Evolutionary conservation across 2,797 vertebrate genomes (phyloP), one percentile per base, ranked within the genome.

Genomic region (Pseudopleuronectes americanus): DNA sequence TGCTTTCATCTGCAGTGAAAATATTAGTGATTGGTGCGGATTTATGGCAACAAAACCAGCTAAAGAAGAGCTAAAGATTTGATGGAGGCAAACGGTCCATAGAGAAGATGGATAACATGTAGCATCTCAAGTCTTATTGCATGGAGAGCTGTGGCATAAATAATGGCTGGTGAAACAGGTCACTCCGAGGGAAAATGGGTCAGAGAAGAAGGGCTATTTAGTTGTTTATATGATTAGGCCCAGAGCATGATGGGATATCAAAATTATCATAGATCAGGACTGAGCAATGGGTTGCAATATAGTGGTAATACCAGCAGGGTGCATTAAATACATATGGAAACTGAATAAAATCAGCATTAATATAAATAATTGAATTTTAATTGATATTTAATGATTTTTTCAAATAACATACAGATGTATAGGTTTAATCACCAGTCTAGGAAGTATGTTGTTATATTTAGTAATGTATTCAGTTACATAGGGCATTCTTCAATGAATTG

Each of bases 91-190:
- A 28, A 28, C 4, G 26, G 26, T 28, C 26, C 26, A 28, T 28
- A 28, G 26, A 28, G 26, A 28, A 28, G 26, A 6, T 28, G 26
- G 4, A 28, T 6, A 28, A 28, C 6, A 28, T 28, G 26, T 6
- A 28, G 26, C 26, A 28, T 26, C 57, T 19, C 14, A 36, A 61
- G 38, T 62, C 21, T 53, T 77, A 70, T 45, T 14, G 0, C 69
- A 47, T 38, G 36, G 9, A 38, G 36, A 38, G 36, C 36, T 9
- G 12, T 61, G 43, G 17, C 41, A 80, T 79, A 28, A 58, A 62
- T 33, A 71, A 70, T 7, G 47, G 60, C 33, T 77, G 57, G 75
- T 81, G 68, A 70, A 74, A 71, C 61, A 67, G 31, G 41, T 61
- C 17, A 17, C n/a, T 60, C 68, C 52, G 6, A 6, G 43, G 60